Base-by-base conservation (phyloP, 2,113 vertebrate species). In the Pachycephala philippinensis region DNA sequence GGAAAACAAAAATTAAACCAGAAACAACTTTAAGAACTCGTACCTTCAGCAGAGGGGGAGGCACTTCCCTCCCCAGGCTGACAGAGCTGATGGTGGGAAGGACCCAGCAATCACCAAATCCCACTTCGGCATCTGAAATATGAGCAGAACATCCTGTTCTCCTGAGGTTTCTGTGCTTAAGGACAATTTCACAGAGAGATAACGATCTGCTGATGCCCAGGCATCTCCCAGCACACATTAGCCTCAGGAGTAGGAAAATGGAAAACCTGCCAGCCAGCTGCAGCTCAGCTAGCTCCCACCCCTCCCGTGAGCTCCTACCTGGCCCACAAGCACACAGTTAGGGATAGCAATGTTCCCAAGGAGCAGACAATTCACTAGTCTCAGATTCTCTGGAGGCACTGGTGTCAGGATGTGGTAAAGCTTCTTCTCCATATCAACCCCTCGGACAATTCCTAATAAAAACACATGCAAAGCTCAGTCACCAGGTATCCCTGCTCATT, bases 381-480 rank as follows among this genome's bases (percentile, higher is more conserved):
- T 95, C 5, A 99, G 97, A 56, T 97, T 81, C 21, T 98, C 96
- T 0, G 99, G 99, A 61, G 98, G 97, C 26, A 99, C 90, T 0
- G 99, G 99, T 0, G 99, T 99, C 84, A 99, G 95, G 64, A 99
- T 30, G 40, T 98, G 98, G 94, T 99, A 99, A 23, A 99, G 97
- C 35, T 98, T 99, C 95, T 98, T 98, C 5, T 96, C 97, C 98
- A 98, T 98, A 81, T 99, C 99, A 4, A 99, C 96, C 4, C 99
- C 99, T 81, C 99, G 98, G 28, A 99, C 98, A 27, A 99, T 97
- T 54, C 99, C 99, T 99, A 87, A 84, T 61, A 85, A 59, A 28
- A 35, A 30, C 21, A 65, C 1, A 31, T 0, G 4, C 20, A 19
- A 16, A 66, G 14, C 8, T 90, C 37, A 61, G 61, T 11, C 44